Evolutionary conservation across 2,888 invertebrate species (phyloP).

Genomic region (Parnassius orleans): DNA sequence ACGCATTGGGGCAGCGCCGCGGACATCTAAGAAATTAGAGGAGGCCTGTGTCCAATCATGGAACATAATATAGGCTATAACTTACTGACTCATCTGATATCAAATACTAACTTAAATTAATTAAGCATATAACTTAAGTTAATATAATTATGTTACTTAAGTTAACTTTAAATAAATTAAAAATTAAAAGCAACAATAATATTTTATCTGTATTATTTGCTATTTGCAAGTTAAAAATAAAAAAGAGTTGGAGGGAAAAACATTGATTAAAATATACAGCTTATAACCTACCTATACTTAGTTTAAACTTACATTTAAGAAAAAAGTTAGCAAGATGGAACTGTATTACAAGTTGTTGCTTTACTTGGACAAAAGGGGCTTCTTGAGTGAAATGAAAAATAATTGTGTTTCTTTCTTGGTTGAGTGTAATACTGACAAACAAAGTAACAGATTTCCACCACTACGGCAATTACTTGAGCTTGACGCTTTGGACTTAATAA

Average conservation of each 20-base stretch:
- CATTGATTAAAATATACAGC: neutral
- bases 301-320: constrained; percentile 10
- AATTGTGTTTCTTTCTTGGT: constrained; percentile 50
- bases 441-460: constrained; percentile 57
- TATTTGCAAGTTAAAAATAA: neutral
- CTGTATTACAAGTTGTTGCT: constrained; percentile 54
- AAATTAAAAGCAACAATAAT: too few relatives aligned
- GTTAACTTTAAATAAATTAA: too few relatives aligned
- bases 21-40: too few relatives aligned
- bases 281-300: neutral
- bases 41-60: too few relatives aligned
- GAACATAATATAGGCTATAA: too few relatives aligned
- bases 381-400: constrained; percentile 51
- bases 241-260: constrained; percentile 22
- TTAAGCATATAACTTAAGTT: too few relatives aligned
- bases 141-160: too few relatives aligned
- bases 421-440: constrained; percentile 47
- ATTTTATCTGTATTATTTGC: neutral
- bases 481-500: constrained; percentile 60
- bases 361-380: constrained; percentile 59
- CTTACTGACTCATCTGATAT: too few relatives aligned
- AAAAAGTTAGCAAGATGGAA: constrained; percentile 44
- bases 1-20: too few relatives aligned
- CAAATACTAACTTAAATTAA: too few relatives aligned
- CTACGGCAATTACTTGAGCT: constrained; percentile 55